Evolutionary conservation across 2,888 invertebrate species (phyloP).

Genomic region (Uloborus plumipes): DNA sequence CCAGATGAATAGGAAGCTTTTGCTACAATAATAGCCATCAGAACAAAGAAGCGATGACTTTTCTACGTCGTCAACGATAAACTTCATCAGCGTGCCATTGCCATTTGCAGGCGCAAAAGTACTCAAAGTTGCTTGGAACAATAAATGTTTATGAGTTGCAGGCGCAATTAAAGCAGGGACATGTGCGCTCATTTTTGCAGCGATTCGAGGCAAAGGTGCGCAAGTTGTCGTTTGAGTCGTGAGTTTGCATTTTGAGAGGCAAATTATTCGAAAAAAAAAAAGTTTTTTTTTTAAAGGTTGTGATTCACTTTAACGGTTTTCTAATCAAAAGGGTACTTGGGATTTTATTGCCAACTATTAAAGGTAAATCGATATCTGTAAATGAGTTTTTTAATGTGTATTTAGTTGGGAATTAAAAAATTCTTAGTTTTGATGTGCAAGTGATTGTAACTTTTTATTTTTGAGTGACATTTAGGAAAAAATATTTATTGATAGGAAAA

Average conservation of each 20-base stretch:
- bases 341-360: constrained; percentile 14
- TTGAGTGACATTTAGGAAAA: no score
- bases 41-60: constrained; percentile 37
- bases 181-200: no score
- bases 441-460: no score
- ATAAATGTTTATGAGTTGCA: constrained; percentile 58
- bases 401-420: no score
- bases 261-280: no score
- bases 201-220: no score
- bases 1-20: constrained; percentile 35
- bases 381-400: not conserved
- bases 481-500: no score
- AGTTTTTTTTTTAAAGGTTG: not conserved
- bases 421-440: no score
- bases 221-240: no score
- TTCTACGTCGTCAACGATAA: constrained; percentile 25
- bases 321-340: constrained; percentile 24
- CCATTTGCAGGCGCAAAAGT: constrained; percentile 15
- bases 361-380: not conserved
- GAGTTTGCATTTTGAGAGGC: no score
- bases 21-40: constrained; percentile 50
- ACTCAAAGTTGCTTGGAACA: constrained; percentile 30
- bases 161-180: constrained; percentile 27
- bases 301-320: constrained; percentile 31
- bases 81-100: constrained; percentile 14